Evolutionary conservation across 2,888 invertebrate species (phyloP).

Genomic region (Hydropsyche betteni): DNA sequence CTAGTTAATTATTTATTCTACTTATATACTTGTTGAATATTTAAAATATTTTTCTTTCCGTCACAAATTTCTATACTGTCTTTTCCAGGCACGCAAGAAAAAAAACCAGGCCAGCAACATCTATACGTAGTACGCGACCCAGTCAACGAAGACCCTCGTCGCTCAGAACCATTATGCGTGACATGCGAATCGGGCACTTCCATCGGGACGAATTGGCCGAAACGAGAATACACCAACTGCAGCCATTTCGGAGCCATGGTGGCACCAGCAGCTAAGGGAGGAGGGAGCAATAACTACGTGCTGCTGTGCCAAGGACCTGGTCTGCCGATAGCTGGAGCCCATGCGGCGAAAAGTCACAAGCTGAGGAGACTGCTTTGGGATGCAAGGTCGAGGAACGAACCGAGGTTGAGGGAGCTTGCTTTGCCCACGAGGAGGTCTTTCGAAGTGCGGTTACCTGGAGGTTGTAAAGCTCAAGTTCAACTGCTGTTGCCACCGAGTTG

Average conservation of each 20-base stretch:
- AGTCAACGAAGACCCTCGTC: conserved; percentile 71
- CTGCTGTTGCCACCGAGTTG: conserved; percentile 88
- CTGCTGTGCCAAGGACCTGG: conserved; percentile 87
- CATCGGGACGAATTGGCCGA: conserved; percentile 80
- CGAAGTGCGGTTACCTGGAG: conserved; percentile 86
- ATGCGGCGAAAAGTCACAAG: conserved; percentile 78
- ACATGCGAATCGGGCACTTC: conserved; percentile 78
- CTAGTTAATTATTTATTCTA: too few relatives aligned
- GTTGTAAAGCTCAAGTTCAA: conserved; percentile 87
- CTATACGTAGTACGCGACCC: conserved; percentile 87
- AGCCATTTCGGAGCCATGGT: conserved; percentile 85
- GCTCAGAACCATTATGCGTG: conserved; percentile 82
- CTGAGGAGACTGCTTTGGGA: conserved; percentile 81
- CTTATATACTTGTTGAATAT: too few relatives aligned
- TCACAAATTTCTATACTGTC: too few relatives aligned
- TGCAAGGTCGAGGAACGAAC: conserved; percentile 68
- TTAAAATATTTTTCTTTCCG: too few relatives aligned
- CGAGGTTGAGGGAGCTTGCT: conserved; percentile 78
- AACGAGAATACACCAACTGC: conserved; percentile 85
- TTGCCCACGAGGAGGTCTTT: conserved; percentile 84
- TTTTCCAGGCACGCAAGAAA: conserved; percentile 76
- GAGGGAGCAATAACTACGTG: conserved; percentile 52
- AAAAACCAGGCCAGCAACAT: conserved; percentile 86
- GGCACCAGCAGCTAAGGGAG: conserved; percentile 61
- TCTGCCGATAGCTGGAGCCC: conserved; percentile 83